Evolutionary conservation across 2,113 vertebrate species (phyloP).

Genomic region (Penelope pileata): DNA sequence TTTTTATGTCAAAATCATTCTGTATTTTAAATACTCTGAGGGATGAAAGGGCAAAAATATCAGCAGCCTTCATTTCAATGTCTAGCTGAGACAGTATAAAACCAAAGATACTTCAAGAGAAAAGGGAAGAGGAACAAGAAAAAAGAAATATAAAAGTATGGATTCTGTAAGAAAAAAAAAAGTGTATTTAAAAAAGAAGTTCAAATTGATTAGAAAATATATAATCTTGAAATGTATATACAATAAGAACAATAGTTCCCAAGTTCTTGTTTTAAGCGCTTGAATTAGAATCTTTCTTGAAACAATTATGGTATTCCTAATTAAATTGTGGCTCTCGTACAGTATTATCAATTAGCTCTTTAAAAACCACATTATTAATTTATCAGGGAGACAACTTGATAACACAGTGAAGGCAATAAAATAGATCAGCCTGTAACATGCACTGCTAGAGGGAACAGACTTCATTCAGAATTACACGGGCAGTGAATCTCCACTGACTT

Average conservation of each 20-base stretch:
- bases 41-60: neutral
- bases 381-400: constrained; percentile 40
- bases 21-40: neutral
- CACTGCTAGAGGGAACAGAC: neutral
- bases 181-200: neutral
- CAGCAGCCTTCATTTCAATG: neutral
- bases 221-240: neutral
- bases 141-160: neutral
- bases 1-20: neutral
- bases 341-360: constrained; percentile 38
- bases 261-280: constrained; percentile 8
- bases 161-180: neutral
- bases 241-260: neutral
- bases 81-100: neutral
- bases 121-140: neutral
- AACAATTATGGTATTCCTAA: constrained; percentile 26
- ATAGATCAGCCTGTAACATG: neutral
- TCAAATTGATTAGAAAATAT: neutral
- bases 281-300: neutral
- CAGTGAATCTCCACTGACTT: neutral
- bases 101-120: neutral
- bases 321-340: constrained; percentile 17
- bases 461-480: neutral
- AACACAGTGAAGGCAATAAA: neutral
- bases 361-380: constrained; percentile 44